A percentile compares a stretch with the other conserved stretches of the same genome.
These are phyloP conservation scores for Noctuana brunneofusca DNA, from an alignment of 2,888 invertebrate genomes.

Conservation along the genomic window DNA sequence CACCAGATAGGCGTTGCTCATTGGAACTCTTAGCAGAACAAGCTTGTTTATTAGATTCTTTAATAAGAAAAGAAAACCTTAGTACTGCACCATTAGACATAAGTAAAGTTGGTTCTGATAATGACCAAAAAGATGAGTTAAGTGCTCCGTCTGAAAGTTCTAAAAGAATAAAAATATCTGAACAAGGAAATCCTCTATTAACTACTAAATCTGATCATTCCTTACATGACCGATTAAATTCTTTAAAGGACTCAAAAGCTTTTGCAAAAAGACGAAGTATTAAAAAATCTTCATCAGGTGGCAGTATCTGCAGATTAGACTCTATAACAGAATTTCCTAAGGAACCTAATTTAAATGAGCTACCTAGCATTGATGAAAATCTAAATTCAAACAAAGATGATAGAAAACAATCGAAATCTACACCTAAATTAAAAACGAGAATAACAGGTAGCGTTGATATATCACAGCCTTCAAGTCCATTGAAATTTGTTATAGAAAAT, in stretches of 20 bases:
- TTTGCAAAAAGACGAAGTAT: constrained; percentile 62
- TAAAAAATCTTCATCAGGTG: constrained; percentile 72
- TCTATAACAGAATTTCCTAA: constrained; percentile 74
- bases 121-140: constrained; percentile 42
- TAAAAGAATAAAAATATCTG: constrained; percentile 41
- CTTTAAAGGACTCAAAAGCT: constrained; percentile 48
- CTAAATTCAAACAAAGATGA: constrained; percentile 47
- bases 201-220: constrained; percentile 77
- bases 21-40: constrained; percentile 83
- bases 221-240: constrained; percentile 62
- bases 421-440: constrained; percentile 75
- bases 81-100: constrained; percentile 72
- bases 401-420: constrained; percentile 44
- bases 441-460: constrained; percentile 82
- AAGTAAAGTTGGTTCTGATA: constrained; percentile 66
- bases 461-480: constrained; percentile 62
- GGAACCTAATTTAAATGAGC: constrained; percentile 48
- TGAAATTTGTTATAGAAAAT: constrained; percentile 82
- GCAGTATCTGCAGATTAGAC: constrained; percentile 69
- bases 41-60: constrained; percentile 76
- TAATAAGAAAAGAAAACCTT: constrained; percentile 80
- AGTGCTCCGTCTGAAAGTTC: constrained; percentile 46
- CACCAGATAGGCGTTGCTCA: constrained; percentile 78
- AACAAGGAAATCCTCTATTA: constrained; percentile 55
- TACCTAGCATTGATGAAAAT: constrained; percentile 77